These are phyloP conservation scores for Arremon brunneinucha DNA, from an alignment of 2,797 vertebrate species.

Conservation along the genomic window DNA sequence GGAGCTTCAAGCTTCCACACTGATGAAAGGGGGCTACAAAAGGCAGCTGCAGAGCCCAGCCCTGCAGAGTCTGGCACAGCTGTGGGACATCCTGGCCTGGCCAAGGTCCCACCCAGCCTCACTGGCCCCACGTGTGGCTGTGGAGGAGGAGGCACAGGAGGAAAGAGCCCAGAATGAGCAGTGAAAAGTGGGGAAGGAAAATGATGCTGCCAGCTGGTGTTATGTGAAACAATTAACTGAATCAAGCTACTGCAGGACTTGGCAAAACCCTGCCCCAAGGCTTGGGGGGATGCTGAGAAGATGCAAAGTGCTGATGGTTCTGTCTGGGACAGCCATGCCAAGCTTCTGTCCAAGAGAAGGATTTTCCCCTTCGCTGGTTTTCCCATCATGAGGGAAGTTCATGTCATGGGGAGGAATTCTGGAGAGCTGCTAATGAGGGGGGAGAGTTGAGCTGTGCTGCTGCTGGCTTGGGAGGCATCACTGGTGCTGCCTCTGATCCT, in stretches of 20 bases:
- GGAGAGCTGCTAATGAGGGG: neutral
- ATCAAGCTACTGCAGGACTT: neutral
- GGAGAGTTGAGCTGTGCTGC: neutral
- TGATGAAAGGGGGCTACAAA: rapidly evolving
- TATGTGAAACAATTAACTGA: rapidly evolving
- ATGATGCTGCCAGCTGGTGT: neutral
- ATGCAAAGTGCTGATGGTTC: neutral
- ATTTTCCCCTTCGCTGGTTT: rapidly evolving
- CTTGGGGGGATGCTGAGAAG: neutral
- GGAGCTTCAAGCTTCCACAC: neutral
- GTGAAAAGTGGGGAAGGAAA: neutral
- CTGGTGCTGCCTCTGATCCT: neutral
- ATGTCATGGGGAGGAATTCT: rapidly evolving
- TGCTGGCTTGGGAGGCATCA: neutral
- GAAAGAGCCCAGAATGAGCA: neutral
- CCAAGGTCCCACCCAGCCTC: neutral
- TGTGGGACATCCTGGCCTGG: neutral
- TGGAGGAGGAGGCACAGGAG: neutral
- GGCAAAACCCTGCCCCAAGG: neutral
- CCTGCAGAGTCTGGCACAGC: neutral
- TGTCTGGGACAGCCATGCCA: neutral
- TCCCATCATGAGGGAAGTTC: neutral
- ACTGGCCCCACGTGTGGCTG: neutral
- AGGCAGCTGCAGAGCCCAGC: neutral
- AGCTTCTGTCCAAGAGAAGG: neutral